A percentile compares a stretch with the other conserved stretches of the same genome.
Evolutionary conservation across 2,888 invertebrate species (phyloP).

Genomic region (Parelbella ahira): DNA sequence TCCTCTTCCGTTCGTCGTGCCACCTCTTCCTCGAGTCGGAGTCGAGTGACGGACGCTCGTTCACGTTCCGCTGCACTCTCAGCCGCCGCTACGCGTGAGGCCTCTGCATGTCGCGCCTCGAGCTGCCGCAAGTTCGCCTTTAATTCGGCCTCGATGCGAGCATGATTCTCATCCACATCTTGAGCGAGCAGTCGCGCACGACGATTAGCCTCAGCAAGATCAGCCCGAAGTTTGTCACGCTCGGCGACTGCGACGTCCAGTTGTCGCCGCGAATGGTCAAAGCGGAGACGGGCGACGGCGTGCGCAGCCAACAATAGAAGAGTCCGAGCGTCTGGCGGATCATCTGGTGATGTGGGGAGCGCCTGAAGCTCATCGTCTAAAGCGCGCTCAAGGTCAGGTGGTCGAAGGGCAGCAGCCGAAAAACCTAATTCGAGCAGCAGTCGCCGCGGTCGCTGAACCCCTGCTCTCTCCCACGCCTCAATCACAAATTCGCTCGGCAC

Average conservation of each 20-base stretch:
- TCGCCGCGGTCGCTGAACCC: slow-evolving; percentile 82
- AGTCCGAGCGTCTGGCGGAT: slow-evolving; percentile 39
- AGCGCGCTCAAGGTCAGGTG: slow-evolving; percentile 83
- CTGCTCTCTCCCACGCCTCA: slow-evolving; percentile 87
- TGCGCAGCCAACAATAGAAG: slow-evolving; percentile 82
- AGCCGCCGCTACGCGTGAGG: slow-evolving; percentile 84
- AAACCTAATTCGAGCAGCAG: slow-evolving; percentile 86
- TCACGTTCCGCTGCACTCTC: slow-evolving; percentile 89
- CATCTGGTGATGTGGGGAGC: slow-evolving; percentile 29
- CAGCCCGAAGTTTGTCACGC: slow-evolving; percentile 88
- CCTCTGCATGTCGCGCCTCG: slow-evolving; percentile 89
- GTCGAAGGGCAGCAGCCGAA: slow-evolving; percentile 75
- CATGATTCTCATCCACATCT: slow-evolving; percentile 95
- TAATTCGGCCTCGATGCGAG: slow-evolving; percentile 88
- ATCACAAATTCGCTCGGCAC: slow-evolving; percentile 77
- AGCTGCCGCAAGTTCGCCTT: slow-evolving; percentile 85
- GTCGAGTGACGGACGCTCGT: slow-evolving; percentile 80
- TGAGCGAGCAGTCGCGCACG: slow-evolving; percentile 90
- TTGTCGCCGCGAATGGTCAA: slow-evolving; percentile 86
- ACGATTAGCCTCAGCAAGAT: slow-evolving; percentile 90
- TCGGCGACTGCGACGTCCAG: slow-evolving; percentile 86
- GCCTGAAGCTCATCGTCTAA: slow-evolving; percentile 83
- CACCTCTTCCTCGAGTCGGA: slow-evolving; percentile 83
- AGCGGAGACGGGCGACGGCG: slow-evolving; percentile 84
- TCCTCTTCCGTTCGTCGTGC: slow-evolving; percentile 85